Evolutionary conservation across 1,140 invertebrate species (phyloP).

Genomic region (Trichonephila clavata): DNA sequence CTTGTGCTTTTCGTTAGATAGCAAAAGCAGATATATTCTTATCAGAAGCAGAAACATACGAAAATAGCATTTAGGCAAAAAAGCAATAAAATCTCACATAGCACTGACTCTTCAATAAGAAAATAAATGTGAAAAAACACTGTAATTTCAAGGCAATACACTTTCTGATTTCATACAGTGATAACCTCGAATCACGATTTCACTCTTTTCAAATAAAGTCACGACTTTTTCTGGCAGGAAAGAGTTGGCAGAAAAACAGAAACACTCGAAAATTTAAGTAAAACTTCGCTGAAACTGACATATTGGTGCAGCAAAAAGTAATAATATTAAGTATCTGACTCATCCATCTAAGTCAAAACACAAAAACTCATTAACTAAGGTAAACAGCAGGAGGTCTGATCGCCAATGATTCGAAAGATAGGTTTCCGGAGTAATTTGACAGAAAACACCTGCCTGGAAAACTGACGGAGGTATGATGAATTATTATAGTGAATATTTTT

Average conservation of each 20-base stretch:
- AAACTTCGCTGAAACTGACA: constrained; percentile 25
- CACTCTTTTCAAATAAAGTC: constrained; percentile 26
- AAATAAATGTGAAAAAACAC: neutral
- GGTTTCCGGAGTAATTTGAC: constrained; percentile 75
- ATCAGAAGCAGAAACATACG: neutral
- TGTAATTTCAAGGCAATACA: neutral
- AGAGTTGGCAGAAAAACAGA: constrained; percentile 22
- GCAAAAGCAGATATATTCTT: neutral
- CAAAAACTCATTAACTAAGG: constrained; percentile 76
- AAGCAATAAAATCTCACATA: neutral
- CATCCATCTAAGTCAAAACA: constrained; percentile 73
- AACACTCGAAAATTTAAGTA: neutral
- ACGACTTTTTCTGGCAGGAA: constrained; percentile 25
- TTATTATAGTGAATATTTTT: constrained; percentile 69
- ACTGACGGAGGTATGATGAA: constrained; percentile 66
- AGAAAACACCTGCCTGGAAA: constrained; percentile 74
- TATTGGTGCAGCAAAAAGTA: constrained; percentile 46
- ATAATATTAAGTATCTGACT: constrained; percentile 59
- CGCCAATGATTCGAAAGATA: constrained; percentile 74
- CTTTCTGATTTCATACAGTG: neutral
- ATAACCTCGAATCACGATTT: constrained; percentile 37
- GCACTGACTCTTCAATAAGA: neutral
- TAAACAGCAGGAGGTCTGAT: constrained; percentile 67
- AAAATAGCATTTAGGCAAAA: neutral
- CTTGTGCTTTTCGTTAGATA: neutral